Conservation (phyloP, 1,140 invertebrate species). For the Frieseomelitta varia region DNA sequence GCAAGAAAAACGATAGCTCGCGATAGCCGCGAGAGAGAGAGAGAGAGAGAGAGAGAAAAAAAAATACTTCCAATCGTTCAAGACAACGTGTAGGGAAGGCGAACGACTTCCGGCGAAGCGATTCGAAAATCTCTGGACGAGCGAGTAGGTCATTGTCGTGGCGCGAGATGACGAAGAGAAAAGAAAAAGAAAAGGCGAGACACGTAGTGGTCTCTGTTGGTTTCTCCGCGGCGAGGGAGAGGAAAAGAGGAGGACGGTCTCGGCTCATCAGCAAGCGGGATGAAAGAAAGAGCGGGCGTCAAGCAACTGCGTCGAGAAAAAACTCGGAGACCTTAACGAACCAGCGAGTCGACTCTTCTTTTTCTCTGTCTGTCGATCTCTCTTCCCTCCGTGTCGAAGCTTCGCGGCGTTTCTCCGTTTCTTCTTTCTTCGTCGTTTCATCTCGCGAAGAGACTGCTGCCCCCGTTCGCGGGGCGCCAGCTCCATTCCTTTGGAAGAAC, state of each 20-base stretch:
- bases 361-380: constrained; percentile 26
- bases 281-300: constrained; percentile 57
- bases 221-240: not conserved
- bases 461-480: constrained; percentile 23
- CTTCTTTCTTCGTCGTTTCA: constrained; percentile 19
- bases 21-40: no score
- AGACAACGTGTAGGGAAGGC: not conserved
- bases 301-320: constrained; percentile 59
- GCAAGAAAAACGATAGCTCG: not conserved
- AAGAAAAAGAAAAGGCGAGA: not conserved
- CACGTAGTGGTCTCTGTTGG: not conserved
- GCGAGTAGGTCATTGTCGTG: constrained; percentile 21
- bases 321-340: constrained; percentile 68
- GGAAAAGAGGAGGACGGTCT: constrained; percentile 23
- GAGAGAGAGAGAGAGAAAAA: no score
- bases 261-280: constrained; percentile 43
- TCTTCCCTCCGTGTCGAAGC: not conserved
- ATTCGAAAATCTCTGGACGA: not conserved
- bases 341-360: constrained; percentile 50
- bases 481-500: constrained; percentile 35
- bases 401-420: constrained; percentile 34
- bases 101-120: not conserved
- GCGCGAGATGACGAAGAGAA: no score
- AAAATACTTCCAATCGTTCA: not conserved
- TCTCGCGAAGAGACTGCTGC: not conserved